phyloP scores from a whole-genome alignment of 2,113 vertebrate species.

The Columba janthina region DNA sequence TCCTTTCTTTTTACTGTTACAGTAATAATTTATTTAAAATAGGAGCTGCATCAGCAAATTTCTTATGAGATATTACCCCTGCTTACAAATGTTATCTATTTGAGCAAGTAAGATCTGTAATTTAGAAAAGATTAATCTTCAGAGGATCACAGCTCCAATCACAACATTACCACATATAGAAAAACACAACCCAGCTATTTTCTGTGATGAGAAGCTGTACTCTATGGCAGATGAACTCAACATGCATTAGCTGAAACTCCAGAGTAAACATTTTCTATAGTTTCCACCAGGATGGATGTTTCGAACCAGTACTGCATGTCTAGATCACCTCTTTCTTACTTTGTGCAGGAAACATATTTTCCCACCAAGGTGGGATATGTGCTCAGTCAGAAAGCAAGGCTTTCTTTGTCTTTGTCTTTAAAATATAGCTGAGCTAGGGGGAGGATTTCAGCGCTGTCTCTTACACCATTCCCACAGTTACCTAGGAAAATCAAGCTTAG shows the following conservation, averaged over 20 bases:
- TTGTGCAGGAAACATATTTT: neutral
- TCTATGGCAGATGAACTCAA: neutral
- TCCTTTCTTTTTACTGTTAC: neutral
- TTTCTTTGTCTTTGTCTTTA: neutral
- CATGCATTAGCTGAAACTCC: neutral
- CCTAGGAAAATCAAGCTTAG: neutral
- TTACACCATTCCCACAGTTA: neutral
- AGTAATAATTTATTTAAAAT: slow-evolving; percentile 12
- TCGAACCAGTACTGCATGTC: neutral
- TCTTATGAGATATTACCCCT: neutral
- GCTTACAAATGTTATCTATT: neutral
- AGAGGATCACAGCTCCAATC: neutral
- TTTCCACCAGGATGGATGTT: neutral
- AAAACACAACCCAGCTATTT: neutral
- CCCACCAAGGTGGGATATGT: neutral
- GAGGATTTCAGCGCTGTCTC: neutral
- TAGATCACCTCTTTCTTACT: neutral
- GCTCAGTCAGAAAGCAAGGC: neutral
- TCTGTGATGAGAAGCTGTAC: neutral
- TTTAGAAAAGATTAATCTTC: slow-evolving; percentile 9
- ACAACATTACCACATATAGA: neutral
- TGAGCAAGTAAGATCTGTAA: neutral
- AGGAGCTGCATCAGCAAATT: neutral
- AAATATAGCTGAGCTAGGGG: neutral
- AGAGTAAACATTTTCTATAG: neutral